Percentiles rank a stretch among this genome's conserved stretches.
These are phyloP conservation scores for Synergus japonicus DNA, from an alignment of 2,888 invertebrate genomes.

Conservation along the genomic window DNA sequence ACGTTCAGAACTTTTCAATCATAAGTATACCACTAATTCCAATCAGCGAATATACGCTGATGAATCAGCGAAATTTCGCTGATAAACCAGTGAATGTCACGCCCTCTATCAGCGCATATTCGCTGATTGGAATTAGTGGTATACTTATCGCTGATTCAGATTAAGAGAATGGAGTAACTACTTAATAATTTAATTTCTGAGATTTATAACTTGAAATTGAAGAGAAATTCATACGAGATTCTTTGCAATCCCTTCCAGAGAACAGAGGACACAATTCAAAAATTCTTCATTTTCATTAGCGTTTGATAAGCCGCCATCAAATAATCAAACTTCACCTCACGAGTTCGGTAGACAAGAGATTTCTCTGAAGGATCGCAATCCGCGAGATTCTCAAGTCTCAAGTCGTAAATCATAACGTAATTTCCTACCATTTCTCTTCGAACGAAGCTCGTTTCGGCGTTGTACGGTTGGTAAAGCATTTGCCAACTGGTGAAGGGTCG, in stretches of 20 bases:
- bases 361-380: constrained; percentile 21
- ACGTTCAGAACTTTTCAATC: no score
- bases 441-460: constrained; percentile 38
- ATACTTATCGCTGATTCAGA: no score
- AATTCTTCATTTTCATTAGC: background rate
- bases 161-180: no score
- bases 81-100: no score
- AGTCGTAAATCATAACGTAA: constrained; percentile 55
- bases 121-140: no score
- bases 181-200: background rate
- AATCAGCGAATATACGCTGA: no score
- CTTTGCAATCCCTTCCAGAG: no score
- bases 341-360: constrained; percentile 19
- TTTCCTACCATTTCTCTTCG: constrained; percentile 58
- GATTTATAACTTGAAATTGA: background rate
- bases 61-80: no score
- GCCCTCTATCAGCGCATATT: no score
- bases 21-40: no score
- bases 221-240: background rate
- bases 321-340: background rate
- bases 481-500: constrained; percentile 52
- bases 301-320: background rate
- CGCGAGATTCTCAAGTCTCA: constrained; percentile 10
- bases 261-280: background rate
- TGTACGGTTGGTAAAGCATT: constrained; percentile 50